Evolutionary conservation across 2,888 invertebrate genomes (phyloP), one percentile per base, ranked within the genome.

Genomic region (Teleiodes luculella): DNA sequence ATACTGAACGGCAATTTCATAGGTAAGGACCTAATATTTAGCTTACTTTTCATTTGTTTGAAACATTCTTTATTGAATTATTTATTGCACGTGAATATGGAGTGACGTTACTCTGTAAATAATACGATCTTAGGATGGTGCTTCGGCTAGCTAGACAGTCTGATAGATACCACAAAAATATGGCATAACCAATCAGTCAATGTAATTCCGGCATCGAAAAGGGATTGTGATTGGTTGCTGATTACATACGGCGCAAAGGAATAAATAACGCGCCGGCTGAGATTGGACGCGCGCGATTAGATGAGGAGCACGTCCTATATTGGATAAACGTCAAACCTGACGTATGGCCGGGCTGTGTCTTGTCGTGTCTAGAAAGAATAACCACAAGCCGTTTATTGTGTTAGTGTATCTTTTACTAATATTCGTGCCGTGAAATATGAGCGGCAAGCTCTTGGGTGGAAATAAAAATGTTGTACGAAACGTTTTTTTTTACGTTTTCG

Each of bases 321-420:
- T 86, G 86, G 85, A 83, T 86, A 80, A 80, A 78, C 77, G 86
- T 86, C 85, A 85, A 80, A 79, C 65, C 74, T 86, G 86, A 86
- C 84, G 71, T 80, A 85, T 81, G 69, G 72, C 66, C 75, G 76
- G 14, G 16, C 35, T 20, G 48, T 11, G 35, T 48, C 48, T 35
- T 13, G 33, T 31, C 48, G 48, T 48, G 48, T 48, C 48, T 35
- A 35, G 48, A 35, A 31, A 46, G 46, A 16, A 46, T 31, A 46
- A 46, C 16, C 31, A 31, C 46, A 30, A 31, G 46, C 46, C 16
- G 43, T 43, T 43, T 43, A 46, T 46, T 46, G 46, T 46, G 46
- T 31, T 31, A 46, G 46, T 31, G 31, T 31, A 46, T 46, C 46
- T 46, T 46, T 43, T 43, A 43, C 43, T 43, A 28, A 43, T 43